Evolutionary conservation across 2,888 invertebrate genomes (phyloP), one percentile per base, ranked within the genome.

Genomic region (Sipunculus nudus): DNA sequence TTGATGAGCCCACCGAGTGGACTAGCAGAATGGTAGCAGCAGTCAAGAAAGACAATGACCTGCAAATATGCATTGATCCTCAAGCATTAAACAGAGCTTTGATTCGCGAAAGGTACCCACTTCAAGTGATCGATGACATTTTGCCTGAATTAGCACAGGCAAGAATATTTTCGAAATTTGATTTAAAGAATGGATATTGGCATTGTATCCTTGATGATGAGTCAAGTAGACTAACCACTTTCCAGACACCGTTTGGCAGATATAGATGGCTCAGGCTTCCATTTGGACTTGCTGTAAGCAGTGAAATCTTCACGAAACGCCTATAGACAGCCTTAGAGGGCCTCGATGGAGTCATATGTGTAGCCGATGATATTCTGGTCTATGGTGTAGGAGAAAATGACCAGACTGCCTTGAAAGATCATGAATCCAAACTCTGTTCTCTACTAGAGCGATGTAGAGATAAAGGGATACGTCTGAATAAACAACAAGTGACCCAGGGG

Each of bases 231-330:
- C 48, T 67, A 2, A 73, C 70, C 10, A 70, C 63, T 16, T 68
- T 72, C 47, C 53, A 55, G 25, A 71, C 68, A 16, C 65, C 66
- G 2, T 71, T 59, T 45, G 69, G 67, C 3, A 31, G 68, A 28
- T 74, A 67, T 40, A 23, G 67, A 21, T 70, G 70, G 67, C 41
- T 29, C 0, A 31, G 61, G 26, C 55, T 70, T 53, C 68, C 67
- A 26, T 71, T 70, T 47, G 63, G 69, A 21, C 64, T 73, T 13
- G 47, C 58, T n/a, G n/a, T n/a, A n/a, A n/a, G n/a, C n/a, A n/a
- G n/a, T n/a, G n/a, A n/a, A n/a, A n/a, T n/a, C n/a, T n/a, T n/a
- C n/a, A n/a, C n/a, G n/a, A n/a, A n/a, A n/a, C n/a, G n/a, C n/a
- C n/a, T n/a, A n/a, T n/a, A n/a, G n/a, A n/a, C n/a, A n/a, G n/a